phyloP scores from a whole-genome alignment of 2,888 invertebrate genomes.

The Balanococcus diminutus region DNA sequence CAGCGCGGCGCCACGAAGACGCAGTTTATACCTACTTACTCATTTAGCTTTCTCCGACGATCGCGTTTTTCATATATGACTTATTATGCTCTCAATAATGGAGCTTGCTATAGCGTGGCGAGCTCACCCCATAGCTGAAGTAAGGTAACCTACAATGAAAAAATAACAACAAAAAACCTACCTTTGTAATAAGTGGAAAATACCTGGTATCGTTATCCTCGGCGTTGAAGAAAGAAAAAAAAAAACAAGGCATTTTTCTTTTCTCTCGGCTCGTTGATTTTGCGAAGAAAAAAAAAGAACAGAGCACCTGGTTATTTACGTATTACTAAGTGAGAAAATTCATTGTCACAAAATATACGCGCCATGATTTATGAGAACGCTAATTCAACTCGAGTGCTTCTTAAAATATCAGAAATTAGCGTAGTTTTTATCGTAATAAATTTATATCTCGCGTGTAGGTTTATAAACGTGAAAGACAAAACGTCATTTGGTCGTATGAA shows the following conservation, averaged over 20 bases:
- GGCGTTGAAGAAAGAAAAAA: background rate
- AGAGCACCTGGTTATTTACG: conserved; percentile 34
- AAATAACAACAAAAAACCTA: background rate
- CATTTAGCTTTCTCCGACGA: background rate
- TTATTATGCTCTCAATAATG: background rate
- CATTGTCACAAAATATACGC: conserved; percentile 12
- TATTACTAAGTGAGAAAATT: conserved; percentile 13
- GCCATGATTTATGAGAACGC: conserved; percentile 35
- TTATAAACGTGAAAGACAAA: background rate
- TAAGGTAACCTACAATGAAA: background rate
- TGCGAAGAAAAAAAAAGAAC: background rate
- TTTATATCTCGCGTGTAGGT: background rate
- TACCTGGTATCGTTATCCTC: background rate
- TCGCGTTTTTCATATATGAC: background rate
- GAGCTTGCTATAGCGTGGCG: background rate
- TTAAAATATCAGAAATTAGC: conserved; percentile 40
- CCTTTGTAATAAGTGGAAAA: conserved; percentile 3
- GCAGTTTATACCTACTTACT: background rate
- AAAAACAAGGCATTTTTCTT: conserved; percentile 9
- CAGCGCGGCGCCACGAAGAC: background rate
- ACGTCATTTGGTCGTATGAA: conserved; percentile 30
- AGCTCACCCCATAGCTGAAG: background rate
- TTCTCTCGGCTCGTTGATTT: background rate
- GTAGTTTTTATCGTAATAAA: conserved; percentile 20
- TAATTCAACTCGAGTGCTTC: conserved; percentile 23